Conservation (phyloP, 2,888 invertebrate species). For the Stenodera caucasica region DNA sequence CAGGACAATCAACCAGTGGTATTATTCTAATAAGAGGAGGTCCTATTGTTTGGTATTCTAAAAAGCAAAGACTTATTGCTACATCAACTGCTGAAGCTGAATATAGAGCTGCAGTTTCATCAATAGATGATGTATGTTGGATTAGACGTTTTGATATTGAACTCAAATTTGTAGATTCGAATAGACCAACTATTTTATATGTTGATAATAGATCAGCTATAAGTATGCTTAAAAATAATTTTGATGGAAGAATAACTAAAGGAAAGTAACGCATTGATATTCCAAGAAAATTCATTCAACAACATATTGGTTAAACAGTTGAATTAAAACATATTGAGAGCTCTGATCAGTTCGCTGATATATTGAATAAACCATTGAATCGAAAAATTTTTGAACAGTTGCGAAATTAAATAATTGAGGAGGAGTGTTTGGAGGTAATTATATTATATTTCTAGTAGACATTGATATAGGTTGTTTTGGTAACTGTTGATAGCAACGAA, state of each 20-base stretch:
- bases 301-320: constrained; percentile 39
- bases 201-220: constrained; percentile 43
- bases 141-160: constrained; percentile 35
- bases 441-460: too few species aligned
- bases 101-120: constrained; percentile 40
- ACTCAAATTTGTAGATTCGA: constrained; percentile 27
- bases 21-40: constrained; percentile 36
- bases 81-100: constrained; percentile 42
- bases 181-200: constrained; percentile 31
- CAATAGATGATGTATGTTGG: constrained; percentile 43
- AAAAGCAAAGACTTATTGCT: constrained; percentile 31
- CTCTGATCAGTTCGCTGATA: constrained; percentile 41
- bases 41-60: constrained; percentile 37
- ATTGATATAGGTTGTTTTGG: too few species aligned
- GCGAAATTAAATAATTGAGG: too few species aligned
- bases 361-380: constrained; percentile 7
- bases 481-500: too few species aligned
- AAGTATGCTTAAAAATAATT: constrained; percentile 38
- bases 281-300: constrained; percentile 39
- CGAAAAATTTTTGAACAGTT: too few species aligned
- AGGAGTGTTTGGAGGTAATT: too few species aligned
- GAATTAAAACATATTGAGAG: constrained; percentile 30
- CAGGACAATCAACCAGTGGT: constrained; percentile 36
- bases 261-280: constrained; percentile 44
- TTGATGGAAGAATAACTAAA: constrained; percentile 41